These are phyloP conservation scores for Psix sp. DNA, from an alignment of 1,140 invertebrate genomes.

Conservation along the genomic window DNA sequence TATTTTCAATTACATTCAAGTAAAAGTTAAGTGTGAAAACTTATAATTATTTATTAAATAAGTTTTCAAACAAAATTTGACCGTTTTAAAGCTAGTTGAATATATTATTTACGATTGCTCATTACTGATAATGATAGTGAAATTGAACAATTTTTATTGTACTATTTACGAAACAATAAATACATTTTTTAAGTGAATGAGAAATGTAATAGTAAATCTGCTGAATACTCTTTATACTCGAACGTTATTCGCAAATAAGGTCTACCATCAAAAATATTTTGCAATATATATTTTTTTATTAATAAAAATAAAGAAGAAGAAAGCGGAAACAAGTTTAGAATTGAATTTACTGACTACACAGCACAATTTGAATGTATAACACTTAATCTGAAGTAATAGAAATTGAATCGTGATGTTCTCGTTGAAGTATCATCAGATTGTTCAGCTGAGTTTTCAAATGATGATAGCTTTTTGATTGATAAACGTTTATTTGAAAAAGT, in stretches of 20 bases:
- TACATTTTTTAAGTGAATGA: no score
- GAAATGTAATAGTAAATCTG: slow-evolving; percentile 20
- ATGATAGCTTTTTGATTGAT: slow-evolving; percentile 22
- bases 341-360: slow-evolving; percentile 39
- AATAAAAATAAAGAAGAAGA: slow-evolving; percentile 18
- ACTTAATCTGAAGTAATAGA: slow-evolving; percentile 27
- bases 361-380: slow-evolving; percentile 49
- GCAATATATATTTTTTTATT: slow-evolving; percentile 66
- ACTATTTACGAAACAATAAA: neutral
- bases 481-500: slow-evolving; percentile 24
- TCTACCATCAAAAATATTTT: slow-evolving; percentile 64
- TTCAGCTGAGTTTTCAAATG: slow-evolving; percentile 22
- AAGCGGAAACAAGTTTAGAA: no score
- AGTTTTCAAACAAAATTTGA: no score
- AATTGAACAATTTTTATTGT: no score
- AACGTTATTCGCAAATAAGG: slow-evolving; percentile 48
- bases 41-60: no score
- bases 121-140: no score
- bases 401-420: slow-evolving; percentile 5
- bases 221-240: slow-evolving; percentile 58
- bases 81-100: no score
- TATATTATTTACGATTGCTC: no score
- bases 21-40: no score
- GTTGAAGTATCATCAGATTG: slow-evolving; percentile 5
- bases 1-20: no score